Base-by-base conservation (phyloP, 2,888 invertebrate genomes). In the Tortricodes alternella region DNA sequence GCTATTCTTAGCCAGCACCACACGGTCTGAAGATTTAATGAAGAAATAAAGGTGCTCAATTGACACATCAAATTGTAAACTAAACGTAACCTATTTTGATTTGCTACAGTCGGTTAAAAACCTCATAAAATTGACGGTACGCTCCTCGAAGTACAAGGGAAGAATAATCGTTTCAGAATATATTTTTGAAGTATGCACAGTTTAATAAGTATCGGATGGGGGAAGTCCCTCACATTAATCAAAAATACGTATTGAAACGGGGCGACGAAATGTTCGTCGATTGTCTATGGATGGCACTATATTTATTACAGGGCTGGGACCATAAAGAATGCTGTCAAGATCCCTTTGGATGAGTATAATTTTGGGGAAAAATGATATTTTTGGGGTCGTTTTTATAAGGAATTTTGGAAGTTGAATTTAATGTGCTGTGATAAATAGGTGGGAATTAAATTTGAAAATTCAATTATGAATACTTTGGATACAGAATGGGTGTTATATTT, bases 201-300 rank as follows among this genome's bases (percentile, higher is more conserved):
- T 71, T 68, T 69, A 74, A 75, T 73, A 70, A 71, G 68, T 63
- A 58, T 62, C 50, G 53, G 68, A 65, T 69, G 78, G 84, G 81
- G 63, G 66, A 69, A 76, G 77, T 74, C 75, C 67, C 68, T 66
- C 64, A 72, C 86, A 89, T 89, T 88, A 88, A 89, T 89, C 89
- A 89, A 88, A 84, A 76, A 79, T 72, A 71, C 74, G 77, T 82
- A 87, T 85, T 83, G 82, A 83, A 81, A 83, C 83, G 76, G 89
- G 88, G 89, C 83, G 88, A 77, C 67, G 85, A 86, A 79, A 80
- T 79, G 75, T 76, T 79, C 78, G 76, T 76, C 83, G 78, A 78
- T 81, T 80, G 78, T 84, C 80, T 83, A 78, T 79, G 61, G 73
- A 75, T n/a, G n/a, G n/a, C n/a, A 76, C 77, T 74, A 72, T 73